phyloP scores from a whole-genome alignment of 1,140 invertebrate genomes.

The Penaeus japonicus region DNA sequence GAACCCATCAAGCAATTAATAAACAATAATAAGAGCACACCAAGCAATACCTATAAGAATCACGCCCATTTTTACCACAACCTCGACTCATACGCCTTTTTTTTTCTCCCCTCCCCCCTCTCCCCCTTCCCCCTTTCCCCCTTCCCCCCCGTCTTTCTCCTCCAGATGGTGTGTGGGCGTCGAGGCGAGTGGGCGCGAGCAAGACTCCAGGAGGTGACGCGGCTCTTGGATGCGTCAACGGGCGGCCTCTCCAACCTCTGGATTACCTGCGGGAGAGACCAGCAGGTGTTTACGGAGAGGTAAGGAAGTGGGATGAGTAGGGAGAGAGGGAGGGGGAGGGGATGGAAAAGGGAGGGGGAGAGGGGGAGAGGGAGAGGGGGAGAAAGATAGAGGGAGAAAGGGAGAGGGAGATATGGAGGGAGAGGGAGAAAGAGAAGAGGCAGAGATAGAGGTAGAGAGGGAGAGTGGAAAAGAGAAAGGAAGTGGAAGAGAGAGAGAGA shows the following conservation, averaged over 20 bases:
- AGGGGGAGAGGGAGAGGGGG: no score
- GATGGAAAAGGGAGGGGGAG: background rate
- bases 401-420: no score
- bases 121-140: background rate
- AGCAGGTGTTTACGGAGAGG: conserved; percentile 32
- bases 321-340: background rate
- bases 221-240: conserved; percentile 32
- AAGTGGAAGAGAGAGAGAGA: no score
- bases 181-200: conserved; percentile 36
- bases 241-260: conserved; percentile 36
- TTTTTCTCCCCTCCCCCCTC: background rate
- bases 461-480: no score
- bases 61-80: no score
- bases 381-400: no score
- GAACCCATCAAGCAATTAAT: no score
- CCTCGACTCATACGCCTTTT: background rate
- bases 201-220: conserved; percentile 10
- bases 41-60: no score
- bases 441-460: no score
- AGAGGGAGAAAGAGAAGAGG: no score
- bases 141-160: background rate
- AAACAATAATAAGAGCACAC: no score
- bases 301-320: background rate
- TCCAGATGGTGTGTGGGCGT: conserved; percentile 48
- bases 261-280: conserved; percentile 29